phyloP scores from a whole-genome alignment of 1,140 invertebrate species.

The Macrobrachium nipponense region DNA sequence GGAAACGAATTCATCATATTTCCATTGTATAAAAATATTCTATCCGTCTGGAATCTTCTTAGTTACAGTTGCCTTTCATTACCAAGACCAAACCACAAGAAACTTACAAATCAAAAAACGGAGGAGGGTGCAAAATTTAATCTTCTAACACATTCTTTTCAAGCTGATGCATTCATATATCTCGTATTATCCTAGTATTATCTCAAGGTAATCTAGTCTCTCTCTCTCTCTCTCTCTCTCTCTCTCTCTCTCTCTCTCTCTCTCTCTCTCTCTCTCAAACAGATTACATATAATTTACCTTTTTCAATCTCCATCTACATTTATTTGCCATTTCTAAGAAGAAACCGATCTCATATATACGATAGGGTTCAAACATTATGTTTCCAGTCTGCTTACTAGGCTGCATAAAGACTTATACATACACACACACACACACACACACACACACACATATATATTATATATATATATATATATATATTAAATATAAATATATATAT shows the following conservation, averaged over 20 bases:
- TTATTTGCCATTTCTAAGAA: background rate
- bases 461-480: background rate
- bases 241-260: background rate
- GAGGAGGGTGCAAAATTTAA: background rate
- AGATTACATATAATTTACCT: too few relatives aligned
- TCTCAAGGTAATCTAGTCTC: background rate
- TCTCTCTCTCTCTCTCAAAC: background rate
- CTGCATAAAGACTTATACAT: background rate
- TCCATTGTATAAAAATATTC: too few relatives aligned
- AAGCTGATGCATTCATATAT: background rate
- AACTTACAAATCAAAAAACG: background rate
- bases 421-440: background rate
- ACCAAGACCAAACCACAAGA: too few relatives aligned
- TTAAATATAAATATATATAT: background rate
- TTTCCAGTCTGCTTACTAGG: background rate
- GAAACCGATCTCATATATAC: background rate
- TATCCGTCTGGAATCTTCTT: too few relatives aligned
- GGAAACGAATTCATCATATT: too few relatives aligned
- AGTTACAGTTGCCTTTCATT: too few relatives aligned
- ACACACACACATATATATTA: background rate
- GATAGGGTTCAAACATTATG: background rate
- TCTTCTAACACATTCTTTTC: background rate
- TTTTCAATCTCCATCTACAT: background rate
- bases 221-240: background rate
- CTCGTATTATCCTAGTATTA: constrained; percentile 1